These are phyloP conservation scores for Clarias magur DNA, from an alignment of 2,113 vertebrate species.

Conservation along the genomic window DNA sequence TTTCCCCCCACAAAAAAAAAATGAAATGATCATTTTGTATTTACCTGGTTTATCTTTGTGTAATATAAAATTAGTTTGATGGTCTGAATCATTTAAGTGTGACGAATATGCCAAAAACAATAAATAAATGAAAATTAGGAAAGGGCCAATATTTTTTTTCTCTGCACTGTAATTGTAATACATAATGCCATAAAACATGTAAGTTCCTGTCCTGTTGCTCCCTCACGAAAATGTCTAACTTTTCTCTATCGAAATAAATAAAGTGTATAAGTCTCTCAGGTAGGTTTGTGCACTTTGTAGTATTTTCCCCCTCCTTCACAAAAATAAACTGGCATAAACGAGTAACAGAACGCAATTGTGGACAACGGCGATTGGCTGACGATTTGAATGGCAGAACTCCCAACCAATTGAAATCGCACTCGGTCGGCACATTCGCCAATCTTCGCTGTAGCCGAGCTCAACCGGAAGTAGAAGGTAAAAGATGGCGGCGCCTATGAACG, in stretches of 20 bases:
- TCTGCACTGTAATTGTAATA: background rate
- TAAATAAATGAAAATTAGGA: too few relatives aligned
- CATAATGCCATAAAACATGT: background rate
- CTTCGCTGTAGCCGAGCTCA: slow-evolving; percentile 26
- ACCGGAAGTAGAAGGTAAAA: slow-evolving; percentile 50
- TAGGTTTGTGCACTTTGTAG: background rate
- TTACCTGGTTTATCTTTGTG: too few relatives aligned
- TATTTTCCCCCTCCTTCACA: background rate
- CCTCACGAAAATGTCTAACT: too few relatives aligned
- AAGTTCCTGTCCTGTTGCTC: too few relatives aligned
- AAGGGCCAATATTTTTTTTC: background rate
- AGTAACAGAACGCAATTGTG: background rate
- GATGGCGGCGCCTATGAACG: slow-evolving; percentile 69
- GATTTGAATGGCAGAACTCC: slow-evolving; percentile 11
- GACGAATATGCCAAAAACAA: too few relatives aligned
- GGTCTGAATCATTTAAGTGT: background rate
- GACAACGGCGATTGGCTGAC: slow-evolving; percentile 16
- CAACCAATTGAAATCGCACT: slow-evolving; percentile 3
- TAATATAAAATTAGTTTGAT: background rate
- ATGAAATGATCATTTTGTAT: too few relatives aligned
- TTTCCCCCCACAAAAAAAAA: too few relatives aligned
- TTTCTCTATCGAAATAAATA: too few relatives aligned
- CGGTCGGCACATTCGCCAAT: slow-evolving; percentile 21
- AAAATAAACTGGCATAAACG: slow-evolving; percentile 4
- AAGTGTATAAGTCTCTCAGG: too few relatives aligned